A percentile compares a stretch with the other conserved stretches of the same genome.
Conservation (phyloP, 2,888 invertebrate species). For the Cheilosia impressa region DNA sequence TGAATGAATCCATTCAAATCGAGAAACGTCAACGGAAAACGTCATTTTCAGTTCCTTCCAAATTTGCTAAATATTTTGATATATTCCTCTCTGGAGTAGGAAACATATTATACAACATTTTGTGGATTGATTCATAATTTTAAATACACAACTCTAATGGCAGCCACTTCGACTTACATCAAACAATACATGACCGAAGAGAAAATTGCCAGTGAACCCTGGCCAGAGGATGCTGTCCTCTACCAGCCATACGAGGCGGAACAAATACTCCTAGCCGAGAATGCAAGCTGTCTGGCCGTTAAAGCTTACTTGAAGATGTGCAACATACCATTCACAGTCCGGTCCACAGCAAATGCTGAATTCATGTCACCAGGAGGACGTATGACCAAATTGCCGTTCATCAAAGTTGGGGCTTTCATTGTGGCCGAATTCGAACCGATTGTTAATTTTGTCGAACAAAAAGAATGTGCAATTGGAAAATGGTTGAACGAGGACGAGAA, state of each 20-base stretch:
- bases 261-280: constrained; percentile 96
- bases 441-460: constrained; percentile 93
- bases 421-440: constrained; percentile 96
- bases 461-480: constrained; percentile 90
- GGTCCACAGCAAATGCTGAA: constrained; percentile 95
- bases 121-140: background rate
- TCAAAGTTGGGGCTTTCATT: constrained; percentile 94
- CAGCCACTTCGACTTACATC: constrained; percentile 77
- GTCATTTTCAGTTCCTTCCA: no score
- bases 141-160: constrained; percentile 15
- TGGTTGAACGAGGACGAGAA: constrained; percentile 90
- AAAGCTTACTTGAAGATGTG: constrained; percentile 97
- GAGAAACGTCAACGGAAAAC: no score
- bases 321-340: constrained; percentile 91
- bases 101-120: constrained; percentile 25
- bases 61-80: no score
- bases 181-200: constrained; percentile 80
- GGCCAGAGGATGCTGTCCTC: constrained; percentile 94
- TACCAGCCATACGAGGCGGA: constrained; percentile 96
- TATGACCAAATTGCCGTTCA: constrained; percentile 91
- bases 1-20: no score
- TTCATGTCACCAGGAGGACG: constrained; percentile 97
- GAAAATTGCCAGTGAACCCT: constrained; percentile 91
- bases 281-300: constrained; percentile 96
- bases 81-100: no score